phyloP scores from a whole-genome alignment of 2,797 vertebrate genomes.

The Parauchenoglanis ngamensis region DNA sequence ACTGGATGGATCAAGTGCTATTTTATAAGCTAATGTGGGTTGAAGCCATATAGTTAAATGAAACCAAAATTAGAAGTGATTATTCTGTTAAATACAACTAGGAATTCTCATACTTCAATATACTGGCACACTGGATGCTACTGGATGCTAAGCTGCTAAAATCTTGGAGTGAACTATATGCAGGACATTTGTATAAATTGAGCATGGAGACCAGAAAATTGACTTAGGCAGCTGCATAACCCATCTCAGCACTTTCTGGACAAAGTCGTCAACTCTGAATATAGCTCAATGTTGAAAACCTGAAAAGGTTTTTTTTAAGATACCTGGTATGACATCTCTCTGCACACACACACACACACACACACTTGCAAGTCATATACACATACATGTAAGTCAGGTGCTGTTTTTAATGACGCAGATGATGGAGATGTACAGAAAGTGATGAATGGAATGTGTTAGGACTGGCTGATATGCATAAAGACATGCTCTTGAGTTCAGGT shows the following conservation, averaged over 20 bases:
- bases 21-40: background rate
- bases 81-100: background rate
- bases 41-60: background rate
- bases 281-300: no score
- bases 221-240: background rate
- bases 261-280: background rate
- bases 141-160: background rate
- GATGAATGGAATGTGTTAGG: slow-evolving; percentile 72
- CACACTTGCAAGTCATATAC: background rate
- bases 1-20: background rate
- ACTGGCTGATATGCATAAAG: slow-evolving; percentile 67
- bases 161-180: background rate
- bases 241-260: background rate
- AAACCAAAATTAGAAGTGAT: background rate
- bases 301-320: background rate
- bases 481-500: slow-evolving; percentile 18
- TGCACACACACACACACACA: background rate
- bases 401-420: slow-evolving; percentile 1
- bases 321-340: background rate
- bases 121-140: no score
- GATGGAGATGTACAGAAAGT: slow-evolving; percentile 59
- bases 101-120: background rate
- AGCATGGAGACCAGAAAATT: background rate
- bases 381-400: background rate
- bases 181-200: background rate